These are phyloP conservation scores for Rhizomys pruinosus DNA, from an alignment of 2,113 vertebrate species.

Conservation along the genomic window DNA sequence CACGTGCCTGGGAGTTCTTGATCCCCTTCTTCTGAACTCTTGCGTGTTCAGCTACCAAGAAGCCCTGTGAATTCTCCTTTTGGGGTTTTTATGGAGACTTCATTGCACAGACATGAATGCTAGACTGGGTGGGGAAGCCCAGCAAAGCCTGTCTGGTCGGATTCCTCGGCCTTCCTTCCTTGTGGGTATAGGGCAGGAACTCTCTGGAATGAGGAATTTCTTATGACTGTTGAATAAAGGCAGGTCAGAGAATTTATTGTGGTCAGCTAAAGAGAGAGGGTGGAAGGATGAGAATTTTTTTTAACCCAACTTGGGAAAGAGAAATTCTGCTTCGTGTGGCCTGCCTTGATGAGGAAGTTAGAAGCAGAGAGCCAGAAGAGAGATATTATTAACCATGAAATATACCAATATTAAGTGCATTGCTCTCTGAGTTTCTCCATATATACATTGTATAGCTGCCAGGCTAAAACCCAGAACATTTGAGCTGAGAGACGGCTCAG, in stretches of 20 bases:
- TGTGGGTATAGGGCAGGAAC: neutral
- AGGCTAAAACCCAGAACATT: neutral
- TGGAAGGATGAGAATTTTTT: neutral
- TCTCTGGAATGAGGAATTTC: conserved; percentile 1
- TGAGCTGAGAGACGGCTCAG: neutral
- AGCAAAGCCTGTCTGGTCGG: neutral
- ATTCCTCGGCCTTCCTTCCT: neutral
- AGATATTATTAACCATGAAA: neutral
- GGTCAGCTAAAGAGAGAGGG: neutral
- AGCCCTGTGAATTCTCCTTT: neutral
- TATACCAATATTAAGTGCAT: neutral
- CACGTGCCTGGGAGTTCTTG: neutral
- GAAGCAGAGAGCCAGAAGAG: neutral
- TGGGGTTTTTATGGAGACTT: neutral
- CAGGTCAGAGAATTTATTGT: neutral
- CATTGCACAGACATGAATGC: neutral
- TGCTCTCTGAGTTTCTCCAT: neutral
- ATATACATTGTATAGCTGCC: neutral
- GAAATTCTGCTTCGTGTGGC: neutral
- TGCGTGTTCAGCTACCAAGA: neutral
- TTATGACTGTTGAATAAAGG: neutral
- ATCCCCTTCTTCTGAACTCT: neutral
- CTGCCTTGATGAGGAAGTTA: neutral
- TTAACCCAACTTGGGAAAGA: neutral
- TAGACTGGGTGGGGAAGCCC: neutral